Percentiles rank a stretch among this genome's conserved stretches.
These are phyloP conservation scores for Eptesicus fuscus DNA, from an alignment of 2,113 vertebrate species.

Conservation along the genomic window DNA sequence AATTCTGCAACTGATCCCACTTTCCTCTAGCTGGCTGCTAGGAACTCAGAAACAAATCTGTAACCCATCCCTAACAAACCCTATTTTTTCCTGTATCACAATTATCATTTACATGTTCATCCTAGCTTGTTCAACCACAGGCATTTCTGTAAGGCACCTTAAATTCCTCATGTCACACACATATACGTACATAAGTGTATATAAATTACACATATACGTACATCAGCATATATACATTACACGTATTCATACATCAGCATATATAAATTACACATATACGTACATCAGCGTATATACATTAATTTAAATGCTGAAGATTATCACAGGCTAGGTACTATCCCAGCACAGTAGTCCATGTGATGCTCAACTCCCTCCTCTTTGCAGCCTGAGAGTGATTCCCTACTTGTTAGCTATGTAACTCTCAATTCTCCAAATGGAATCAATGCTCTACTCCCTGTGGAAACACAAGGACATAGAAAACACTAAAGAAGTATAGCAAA, in stretches of 20 bases:
- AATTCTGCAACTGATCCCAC: neutral
- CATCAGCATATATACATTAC: too few relatives aligned
- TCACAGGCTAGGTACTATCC: neutral
- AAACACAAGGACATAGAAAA: neutral
- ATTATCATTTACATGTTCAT: neutral
- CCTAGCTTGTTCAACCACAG: neutral
- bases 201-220: neutral
- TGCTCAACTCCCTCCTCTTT: neutral
- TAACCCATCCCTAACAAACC: neutral
- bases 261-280: too few relatives aligned
- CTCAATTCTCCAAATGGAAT: neutral
- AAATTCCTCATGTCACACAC: neutral
- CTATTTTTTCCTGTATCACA: neutral
- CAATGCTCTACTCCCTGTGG: neutral
- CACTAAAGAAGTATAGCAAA: neutral
- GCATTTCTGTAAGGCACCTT: neutral
- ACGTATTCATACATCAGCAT: too few relatives aligned
- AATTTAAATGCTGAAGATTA: constrained; percentile 4
- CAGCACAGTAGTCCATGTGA: neutral
- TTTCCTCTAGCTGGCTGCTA: neutral
- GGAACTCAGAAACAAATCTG: neutral
- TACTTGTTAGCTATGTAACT: neutral
- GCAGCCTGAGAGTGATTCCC: neutral
- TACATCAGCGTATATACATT: neutral
- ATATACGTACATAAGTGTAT: neutral